These are phyloP conservation scores for Panthera tigris DNA, from an alignment of 2,113 vertebrate genomes.

Conservation along the genomic window DNA sequence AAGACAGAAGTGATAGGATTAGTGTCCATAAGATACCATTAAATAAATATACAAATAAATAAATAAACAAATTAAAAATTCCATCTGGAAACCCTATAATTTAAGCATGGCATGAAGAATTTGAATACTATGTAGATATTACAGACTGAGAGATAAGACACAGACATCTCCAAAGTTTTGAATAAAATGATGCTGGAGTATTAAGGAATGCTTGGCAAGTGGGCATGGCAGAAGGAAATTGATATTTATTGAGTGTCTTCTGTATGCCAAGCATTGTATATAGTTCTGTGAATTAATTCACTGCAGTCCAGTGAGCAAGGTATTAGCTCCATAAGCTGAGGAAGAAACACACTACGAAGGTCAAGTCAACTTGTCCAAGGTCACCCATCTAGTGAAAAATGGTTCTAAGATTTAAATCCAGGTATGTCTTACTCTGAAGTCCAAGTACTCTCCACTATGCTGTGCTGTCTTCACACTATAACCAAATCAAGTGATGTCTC, in stretches of 20 bases:
- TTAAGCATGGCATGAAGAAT: not conserved
- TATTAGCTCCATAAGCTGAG: not conserved
- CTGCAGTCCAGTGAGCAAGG: not conserved
- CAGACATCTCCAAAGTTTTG: not conserved
- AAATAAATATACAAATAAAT: conserved; percentile 11
- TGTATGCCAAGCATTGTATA: not conserved
- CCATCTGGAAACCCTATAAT: not conserved
- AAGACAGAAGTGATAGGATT: not conserved
- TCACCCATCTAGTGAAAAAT: not conserved
- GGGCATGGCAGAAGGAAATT: not conserved
- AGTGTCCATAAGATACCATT: not conserved
- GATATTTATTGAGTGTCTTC: not conserved
- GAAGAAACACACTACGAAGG: not conserved
- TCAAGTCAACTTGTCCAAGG: not conserved
- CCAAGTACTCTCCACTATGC: not conserved
- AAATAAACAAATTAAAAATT: conserved; percentile 6
- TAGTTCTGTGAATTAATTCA: not conserved
- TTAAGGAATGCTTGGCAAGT: not conserved
- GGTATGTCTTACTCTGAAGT: not conserved
- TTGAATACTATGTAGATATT: not conserved
- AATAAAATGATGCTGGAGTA: not conserved
- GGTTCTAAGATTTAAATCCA: not conserved
- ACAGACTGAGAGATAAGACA: not conserved
- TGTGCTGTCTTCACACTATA: not conserved
- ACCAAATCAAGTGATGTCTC: not conserved